A percentile compares a stretch with the other conserved stretches of the same genome.
Conservation (phyloP, 2,797 vertebrate species). For the Meda fulgida region DNA sequence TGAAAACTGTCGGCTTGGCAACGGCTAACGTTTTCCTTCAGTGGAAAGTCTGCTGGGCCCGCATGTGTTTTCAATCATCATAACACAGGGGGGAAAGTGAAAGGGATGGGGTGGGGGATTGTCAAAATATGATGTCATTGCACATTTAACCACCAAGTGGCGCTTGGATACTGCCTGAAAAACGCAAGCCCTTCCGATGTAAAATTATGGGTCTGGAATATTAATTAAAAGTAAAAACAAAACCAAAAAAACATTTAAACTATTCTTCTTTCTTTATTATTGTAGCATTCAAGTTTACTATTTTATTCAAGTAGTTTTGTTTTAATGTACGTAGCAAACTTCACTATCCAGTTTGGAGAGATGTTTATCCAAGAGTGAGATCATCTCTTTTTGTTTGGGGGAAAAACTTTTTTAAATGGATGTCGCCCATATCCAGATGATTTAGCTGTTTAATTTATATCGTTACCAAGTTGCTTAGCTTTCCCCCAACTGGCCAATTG, state of each 20-base stretch:
- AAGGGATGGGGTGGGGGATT: constrained; percentile 20
- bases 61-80: constrained; percentile 66
- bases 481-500: not conserved
- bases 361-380: constrained; percentile 55
- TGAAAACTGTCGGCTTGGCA: constrained; percentile 73
- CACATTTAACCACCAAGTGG: constrained; percentile 49
- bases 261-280: not conserved
- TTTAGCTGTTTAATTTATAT: not conserved
- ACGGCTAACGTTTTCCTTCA: constrained; percentile 58
- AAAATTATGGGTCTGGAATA: constrained; percentile 1
- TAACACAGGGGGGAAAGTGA: not conserved
- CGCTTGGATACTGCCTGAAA: constrained; percentile 49
- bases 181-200: not conserved
- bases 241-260: not conserved
- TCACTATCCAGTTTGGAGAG: constrained; percentile 2
- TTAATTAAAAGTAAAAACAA: not conserved
- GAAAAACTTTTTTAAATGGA: constrained; percentile 1
- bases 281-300: no score
- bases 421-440: not conserved
- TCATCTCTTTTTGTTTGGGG: constrained; percentile 39
- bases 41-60: constrained; percentile 59
- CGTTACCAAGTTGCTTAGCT: not conserved
- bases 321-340: not conserved
- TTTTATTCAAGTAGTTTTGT: fast-evolving
- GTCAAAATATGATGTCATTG: constrained; percentile 30